Evolutionary conservation across 1,140 invertebrate species (phyloP).

Genomic region (Drosophila punjabiensis): DNA sequence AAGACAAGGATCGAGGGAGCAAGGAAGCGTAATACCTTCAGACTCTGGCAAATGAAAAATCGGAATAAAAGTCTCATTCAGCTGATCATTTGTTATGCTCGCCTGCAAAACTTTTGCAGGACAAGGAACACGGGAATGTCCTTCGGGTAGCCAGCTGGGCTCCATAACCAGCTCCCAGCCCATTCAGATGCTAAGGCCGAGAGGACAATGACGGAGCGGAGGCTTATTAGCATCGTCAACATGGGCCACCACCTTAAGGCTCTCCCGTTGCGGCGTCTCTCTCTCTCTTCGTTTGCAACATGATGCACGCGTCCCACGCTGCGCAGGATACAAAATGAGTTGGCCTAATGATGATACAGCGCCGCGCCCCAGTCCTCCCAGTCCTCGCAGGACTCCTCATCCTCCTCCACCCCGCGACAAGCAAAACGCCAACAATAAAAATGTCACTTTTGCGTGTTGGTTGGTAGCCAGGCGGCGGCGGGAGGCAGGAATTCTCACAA

Average conservation of each 20-base stretch:
- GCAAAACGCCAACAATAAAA: constrained; percentile 69
- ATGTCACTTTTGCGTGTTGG: constrained; percentile 75
- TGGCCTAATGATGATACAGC: constrained; percentile 52
- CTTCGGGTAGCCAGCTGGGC: constrained; percentile 13
- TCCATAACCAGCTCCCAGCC: background rate
- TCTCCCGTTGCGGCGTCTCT: background rate
- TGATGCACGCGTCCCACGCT: constrained; percentile 57
- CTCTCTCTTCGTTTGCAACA: constrained; percentile 32
- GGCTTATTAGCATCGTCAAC: constrained; percentile 62
- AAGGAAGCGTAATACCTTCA: background rate
- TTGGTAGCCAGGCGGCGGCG: background rate
- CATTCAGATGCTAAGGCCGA: constrained; percentile 1
- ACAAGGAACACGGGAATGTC: constrained; percentile 22
- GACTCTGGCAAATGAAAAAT: background rate
- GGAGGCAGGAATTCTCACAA: constrained; percentile 28
- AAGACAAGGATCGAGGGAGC: too few species aligned
- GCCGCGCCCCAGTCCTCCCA: background rate
- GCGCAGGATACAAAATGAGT: constrained; percentile 31
- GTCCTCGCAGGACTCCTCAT: background rate
- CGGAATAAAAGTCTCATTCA: background rate
- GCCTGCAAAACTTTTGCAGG: constrained; percentile 8
- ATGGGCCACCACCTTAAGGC: constrained; percentile 41
- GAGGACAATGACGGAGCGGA: constrained; percentile 45
- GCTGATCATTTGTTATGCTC: background rate
- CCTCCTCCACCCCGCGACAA: constrained; percentile 12